Evolutionary conservation across 1,140 invertebrate species (phyloP).

Genomic region (Pseudomyrmex gracilis): DNA sequence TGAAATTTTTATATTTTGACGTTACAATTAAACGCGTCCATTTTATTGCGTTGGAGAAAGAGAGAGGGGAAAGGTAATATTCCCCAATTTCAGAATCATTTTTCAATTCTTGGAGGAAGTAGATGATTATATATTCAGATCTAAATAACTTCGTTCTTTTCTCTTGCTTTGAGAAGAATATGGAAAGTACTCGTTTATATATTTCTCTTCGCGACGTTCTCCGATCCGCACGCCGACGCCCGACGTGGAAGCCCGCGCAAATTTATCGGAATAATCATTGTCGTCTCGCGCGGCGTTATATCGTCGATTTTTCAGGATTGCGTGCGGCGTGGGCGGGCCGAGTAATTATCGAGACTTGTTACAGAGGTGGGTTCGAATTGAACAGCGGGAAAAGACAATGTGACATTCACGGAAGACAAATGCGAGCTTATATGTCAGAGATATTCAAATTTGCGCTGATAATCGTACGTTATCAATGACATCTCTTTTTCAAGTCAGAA

Average conservation of each 20-base stretch:
- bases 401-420: constrained; percentile 5
- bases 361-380: constrained; percentile 22
- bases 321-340: constrained; percentile 22
- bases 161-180: neutral
- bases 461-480: neutral
- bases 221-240: neutral
- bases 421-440: constrained; percentile 1
- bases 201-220: neutral
- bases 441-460: constrained; percentile 21
- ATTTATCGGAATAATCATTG: constrained; percentile 71
- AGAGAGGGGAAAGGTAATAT: too few species aligned
- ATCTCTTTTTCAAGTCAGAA: neutral
- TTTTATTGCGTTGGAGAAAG: too few species aligned
- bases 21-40: neutral
- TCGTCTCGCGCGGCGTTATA: constrained; percentile 49
- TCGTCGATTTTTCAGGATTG: constrained; percentile 29
- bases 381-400: constrained; percentile 38
- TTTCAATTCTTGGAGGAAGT: neutral
- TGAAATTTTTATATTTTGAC: neutral
- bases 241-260: constrained; percentile 57
- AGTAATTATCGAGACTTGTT: constrained; percentile 57
- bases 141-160: neutral
- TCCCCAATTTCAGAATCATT: neutral
- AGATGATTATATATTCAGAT: neutral
- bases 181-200: neutral